A percentile compares a stretch with the other conserved stretches of the same genome.
Evolutionary conservation across 2,797 vertebrate species (phyloP).

Genomic region (Percopsis omiscomaycus): DNA sequence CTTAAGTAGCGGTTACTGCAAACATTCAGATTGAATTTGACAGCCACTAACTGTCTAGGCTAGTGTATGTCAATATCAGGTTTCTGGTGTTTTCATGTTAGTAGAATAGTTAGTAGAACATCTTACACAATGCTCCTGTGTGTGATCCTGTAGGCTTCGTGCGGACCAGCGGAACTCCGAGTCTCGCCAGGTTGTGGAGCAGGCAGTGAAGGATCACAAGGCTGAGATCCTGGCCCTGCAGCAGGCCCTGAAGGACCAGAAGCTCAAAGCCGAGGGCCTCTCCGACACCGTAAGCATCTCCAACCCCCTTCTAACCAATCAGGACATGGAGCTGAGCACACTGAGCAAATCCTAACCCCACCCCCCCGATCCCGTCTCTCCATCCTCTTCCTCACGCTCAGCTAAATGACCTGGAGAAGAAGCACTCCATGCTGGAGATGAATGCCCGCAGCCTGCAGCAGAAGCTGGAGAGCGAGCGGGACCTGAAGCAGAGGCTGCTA

Average conservation of each 20-base stretch:
- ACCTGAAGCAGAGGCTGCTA: conserved; percentile 94
- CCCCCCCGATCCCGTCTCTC: too few species aligned
- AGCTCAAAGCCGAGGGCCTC: conserved; percentile 96
- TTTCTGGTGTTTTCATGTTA: too few species aligned
- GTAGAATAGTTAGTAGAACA: too few species aligned
- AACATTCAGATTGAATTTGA: too few species aligned
- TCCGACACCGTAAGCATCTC: conserved; percentile 86
- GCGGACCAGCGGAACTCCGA: conserved; percentile 94
- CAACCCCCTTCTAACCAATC: neutral
- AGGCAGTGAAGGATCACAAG: conserved; percentile 97
- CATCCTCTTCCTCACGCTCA: conserved; percentile 48
- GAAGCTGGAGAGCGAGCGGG: conserved; percentile 93
- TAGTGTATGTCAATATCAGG: too few species aligned
- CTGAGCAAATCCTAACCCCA: neutral
- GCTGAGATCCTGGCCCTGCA: conserved; percentile 94
- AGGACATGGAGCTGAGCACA: conserved; percentile 2
- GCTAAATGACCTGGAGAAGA: conserved; percentile 97
- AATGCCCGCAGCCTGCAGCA: conserved; percentile 94
- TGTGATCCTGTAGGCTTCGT: conserved; percentile 76
- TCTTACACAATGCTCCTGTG: neutral
- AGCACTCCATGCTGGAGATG: conserved; percentile 97
- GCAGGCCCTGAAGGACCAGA: conserved; percentile 97
- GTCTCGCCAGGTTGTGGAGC: conserved; percentile 93
- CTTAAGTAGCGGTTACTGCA: too few species aligned
- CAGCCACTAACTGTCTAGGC: too few species aligned